These are phyloP conservation scores for Brachylomia viminalis DNA, from an alignment of 2,888 invertebrate genomes.

Conservation along the genomic window DNA sequence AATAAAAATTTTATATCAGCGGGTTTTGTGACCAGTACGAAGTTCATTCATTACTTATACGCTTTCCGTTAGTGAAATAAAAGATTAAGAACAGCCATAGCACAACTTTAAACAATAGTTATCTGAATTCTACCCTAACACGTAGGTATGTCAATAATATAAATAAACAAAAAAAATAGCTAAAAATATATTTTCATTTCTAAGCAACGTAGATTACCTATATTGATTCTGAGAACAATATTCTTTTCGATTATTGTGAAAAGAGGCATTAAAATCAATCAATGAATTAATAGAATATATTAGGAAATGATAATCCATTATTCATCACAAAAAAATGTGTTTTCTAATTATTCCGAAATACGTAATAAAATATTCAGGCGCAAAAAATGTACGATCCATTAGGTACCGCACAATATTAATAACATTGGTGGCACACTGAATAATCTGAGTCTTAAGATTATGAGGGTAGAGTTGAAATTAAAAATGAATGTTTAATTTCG, in stretches of 20 bases:
- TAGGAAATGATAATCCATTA: slow-evolving; percentile 33
- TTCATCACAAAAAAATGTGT: slow-evolving; percentile 41
- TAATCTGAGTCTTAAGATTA: slow-evolving; percentile 43
- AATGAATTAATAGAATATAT: slow-evolving; percentile 8
- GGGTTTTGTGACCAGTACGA: neutral
- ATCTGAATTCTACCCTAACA: neutral
- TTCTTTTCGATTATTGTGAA: neutral
- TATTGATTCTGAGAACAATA: neutral
- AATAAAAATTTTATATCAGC: neutral
- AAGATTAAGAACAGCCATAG: neutral
- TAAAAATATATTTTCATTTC: too few relatives aligned
- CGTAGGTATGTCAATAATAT: neutral
- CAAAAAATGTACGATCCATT: slow-evolving; percentile 63
- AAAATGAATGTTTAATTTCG: slow-evolving; percentile 63
- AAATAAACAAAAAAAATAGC: neutral
- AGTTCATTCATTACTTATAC: neutral
- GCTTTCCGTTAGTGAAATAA: neutral
- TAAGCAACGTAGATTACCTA: too few relatives aligned
- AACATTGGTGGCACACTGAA: slow-evolving; percentile 35
- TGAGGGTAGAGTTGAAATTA: slow-evolving; percentile 61
- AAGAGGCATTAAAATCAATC: slow-evolving; percentile 4
- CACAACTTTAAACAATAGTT: neutral
- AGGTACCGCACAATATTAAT: slow-evolving; percentile 65
- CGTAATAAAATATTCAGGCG: slow-evolving; percentile 64
- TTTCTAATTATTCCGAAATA: slow-evolving; percentile 52